Evolutionary conservation across 2,888 invertebrate species (phyloP).

Genomic region (Dynastes maya): DNA sequence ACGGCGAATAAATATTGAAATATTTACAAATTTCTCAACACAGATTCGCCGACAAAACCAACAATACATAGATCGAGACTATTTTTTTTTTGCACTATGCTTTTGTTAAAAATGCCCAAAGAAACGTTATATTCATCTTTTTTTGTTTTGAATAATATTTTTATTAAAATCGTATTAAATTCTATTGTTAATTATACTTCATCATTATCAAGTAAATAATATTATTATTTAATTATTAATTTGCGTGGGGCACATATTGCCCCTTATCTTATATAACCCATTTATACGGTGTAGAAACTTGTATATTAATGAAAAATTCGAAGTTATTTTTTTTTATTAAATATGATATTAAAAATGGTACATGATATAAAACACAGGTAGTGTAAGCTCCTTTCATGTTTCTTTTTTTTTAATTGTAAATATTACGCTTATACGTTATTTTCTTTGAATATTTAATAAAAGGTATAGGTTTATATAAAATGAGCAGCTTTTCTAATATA

Average conservation of each 20-base stretch:
- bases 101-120: conserved; percentile 67
- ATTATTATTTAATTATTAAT: conserved; percentile 67
- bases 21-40: conserved; percentile 42
- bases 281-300: conserved; percentile 65
- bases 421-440: conserved; percentile 17
- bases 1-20: conserved; percentile 53
- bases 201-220: conserved; percentile 67
- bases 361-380: conserved; percentile 69
- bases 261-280: conserved; percentile 57
- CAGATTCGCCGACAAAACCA: conserved; percentile 55
- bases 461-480: conserved; percentile 50
- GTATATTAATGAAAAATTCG: conserved; percentile 69
- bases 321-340: conserved; percentile 65
- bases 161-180: conserved; percentile 70
- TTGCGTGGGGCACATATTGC: conserved; percentile 60
- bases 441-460: conserved; percentile 4
- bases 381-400: conserved; percentile 62
- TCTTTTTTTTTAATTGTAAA: conserved; percentile 18
- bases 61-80: conserved; percentile 52
- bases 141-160: conserved; percentile 54
- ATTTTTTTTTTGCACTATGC: conserved; percentile 56
- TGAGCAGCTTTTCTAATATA: conserved; percentile 45
- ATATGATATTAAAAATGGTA: conserved; percentile 70
- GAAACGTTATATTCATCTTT: conserved; percentile 62
- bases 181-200: conserved; percentile 67